Conservation (phyloP, 2,113 vertebrate genomes). For the Acinonyx jubatus region DNA sequence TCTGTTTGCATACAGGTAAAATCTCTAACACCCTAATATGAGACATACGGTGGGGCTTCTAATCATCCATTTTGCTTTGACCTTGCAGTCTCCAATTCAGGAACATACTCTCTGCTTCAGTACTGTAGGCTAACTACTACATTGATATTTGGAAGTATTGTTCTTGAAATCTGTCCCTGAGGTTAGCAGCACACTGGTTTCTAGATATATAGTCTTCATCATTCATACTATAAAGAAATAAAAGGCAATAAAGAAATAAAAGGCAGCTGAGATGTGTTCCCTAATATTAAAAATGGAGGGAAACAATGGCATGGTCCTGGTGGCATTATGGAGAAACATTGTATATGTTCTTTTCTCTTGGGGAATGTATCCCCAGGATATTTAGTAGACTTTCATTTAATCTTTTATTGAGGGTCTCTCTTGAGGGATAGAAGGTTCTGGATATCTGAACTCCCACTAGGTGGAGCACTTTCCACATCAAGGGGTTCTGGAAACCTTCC, state of each 20-base stretch:
- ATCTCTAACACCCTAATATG: neutral
- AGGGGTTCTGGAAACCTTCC: neutral
- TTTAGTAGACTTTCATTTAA: neutral
- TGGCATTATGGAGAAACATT: neutral
- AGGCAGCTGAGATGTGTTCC: neutral
- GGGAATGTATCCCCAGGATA: neutral
- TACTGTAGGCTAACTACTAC: neutral
- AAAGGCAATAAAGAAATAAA: neutral
- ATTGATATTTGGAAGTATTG: neutral
- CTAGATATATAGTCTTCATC: neutral
- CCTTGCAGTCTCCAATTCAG: neutral
- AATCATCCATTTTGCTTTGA: neutral
- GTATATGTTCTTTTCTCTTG: neutral
- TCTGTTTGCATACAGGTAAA: neutral
- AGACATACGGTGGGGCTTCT: neutral
- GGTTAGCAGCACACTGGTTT: neutral
- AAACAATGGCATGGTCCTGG: neutral
- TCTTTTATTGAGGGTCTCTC: neutral
- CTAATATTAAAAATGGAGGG: neutral
- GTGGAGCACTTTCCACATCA: neutral
- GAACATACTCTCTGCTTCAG: neutral
- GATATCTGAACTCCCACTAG: constrained; percentile 35
- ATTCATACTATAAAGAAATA: neutral
- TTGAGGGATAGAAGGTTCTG: neutral
- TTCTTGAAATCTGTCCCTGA: neutral